phyloP scores from a whole-genome alignment of 2,113 vertebrate species.

The Oncorhynchus masou region DNA sequence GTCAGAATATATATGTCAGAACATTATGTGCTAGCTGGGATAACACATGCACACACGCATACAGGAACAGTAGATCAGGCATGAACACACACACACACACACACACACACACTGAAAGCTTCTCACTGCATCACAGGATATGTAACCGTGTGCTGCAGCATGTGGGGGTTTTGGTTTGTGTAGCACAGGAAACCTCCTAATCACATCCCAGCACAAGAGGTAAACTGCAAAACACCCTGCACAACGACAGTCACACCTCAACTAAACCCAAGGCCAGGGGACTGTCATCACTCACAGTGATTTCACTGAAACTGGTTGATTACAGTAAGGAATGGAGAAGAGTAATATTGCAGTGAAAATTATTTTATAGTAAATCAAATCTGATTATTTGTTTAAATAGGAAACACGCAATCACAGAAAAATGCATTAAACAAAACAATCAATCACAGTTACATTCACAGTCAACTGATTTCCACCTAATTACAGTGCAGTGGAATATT shows the following conservation, averaged over 20 bases:
- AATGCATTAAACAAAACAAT: neutral
- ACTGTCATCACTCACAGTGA: neutral
- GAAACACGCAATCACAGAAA: neutral
- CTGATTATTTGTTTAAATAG: neutral
- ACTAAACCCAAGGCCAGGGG: neutral
- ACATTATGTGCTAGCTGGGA: too few relatives aligned
- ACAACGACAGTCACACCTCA: neutral
- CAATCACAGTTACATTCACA: neutral
- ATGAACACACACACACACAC: neutral
- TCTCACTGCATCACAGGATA: conserved; percentile 33
- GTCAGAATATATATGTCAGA: neutral
- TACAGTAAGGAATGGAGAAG: neutral
- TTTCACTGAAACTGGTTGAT: neutral
- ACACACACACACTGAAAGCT: conserved; percentile 4
- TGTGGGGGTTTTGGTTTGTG: conserved; percentile 19
- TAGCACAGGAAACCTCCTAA: neutral
- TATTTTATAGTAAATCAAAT: neutral
- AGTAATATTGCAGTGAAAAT: neutral
- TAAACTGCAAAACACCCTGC: neutral
- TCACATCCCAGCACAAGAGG: neutral
- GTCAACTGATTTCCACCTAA: neutral
- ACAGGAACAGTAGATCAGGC: neutral
- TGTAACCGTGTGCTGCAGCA: conserved; percentile 12
- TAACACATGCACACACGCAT: neutral
- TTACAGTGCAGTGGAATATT: too few relatives aligned